phyloP scores from a whole-genome alignment of 2,888 invertebrate genomes.

The Plagiodera versicolora region DNA sequence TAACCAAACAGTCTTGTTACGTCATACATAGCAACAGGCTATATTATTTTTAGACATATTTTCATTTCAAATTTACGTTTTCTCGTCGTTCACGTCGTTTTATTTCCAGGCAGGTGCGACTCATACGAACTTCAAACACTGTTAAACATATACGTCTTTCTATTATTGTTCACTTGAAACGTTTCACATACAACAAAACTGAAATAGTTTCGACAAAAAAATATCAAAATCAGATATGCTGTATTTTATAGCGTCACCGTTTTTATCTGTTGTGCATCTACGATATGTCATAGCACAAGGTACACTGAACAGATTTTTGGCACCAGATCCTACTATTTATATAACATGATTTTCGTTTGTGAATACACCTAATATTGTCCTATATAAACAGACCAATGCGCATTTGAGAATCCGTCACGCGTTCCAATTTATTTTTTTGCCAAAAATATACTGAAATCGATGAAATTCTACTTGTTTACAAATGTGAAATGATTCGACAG shows the following conservation, averaged over 20 bases:
- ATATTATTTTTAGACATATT: conserved; percentile 28
- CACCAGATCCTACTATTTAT: conserved; percentile 27
- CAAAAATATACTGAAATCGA: conserved; percentile 1
- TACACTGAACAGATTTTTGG: conserved; percentile 29
- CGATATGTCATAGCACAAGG: conserved; percentile 15
- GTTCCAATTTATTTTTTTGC: background rate
- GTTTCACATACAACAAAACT: background rate
- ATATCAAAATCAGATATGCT: background rate
- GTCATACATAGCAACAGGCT: conserved; percentile 24
- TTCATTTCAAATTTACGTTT: conserved; percentile 10
- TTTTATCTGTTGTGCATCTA: conserved; percentile 2
- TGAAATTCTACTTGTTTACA: conserved; percentile 2
- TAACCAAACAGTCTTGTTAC: conserved; percentile 14
- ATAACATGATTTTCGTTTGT: conserved; percentile 24
- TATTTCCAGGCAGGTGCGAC: background rate
- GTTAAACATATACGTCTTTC: background rate
- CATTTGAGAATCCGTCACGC: conserved; percentile 1
- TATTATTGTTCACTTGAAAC: background rate
- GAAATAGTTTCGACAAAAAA: background rate
- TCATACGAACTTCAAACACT: background rate
- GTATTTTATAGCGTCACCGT: background rate
- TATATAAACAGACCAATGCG: conserved; percentile 15
- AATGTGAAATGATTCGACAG: background rate
- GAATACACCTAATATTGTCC: conserved; percentile 20
- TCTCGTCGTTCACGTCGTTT: conserved; percentile 7